A percentile compares a stretch with the other conserved stretches of the same genome.
Conservation (phyloP, 2,888 invertebrate species). For the Entomobrya multifasciata region DNA sequence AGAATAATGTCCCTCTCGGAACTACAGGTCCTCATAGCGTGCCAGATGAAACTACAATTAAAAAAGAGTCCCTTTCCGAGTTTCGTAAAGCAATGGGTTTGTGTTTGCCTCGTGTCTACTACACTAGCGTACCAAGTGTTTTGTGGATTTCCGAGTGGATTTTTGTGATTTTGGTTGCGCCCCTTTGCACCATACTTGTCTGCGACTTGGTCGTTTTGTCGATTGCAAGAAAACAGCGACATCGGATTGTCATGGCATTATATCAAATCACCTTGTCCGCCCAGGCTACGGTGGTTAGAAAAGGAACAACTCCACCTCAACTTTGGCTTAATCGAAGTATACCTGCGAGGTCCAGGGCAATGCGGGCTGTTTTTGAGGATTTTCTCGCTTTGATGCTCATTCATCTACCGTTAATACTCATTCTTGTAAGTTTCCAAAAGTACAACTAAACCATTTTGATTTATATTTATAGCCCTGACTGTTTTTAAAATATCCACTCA, state of each 20-base stretch:
- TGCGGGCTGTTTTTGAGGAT: slow-evolving; percentile 79
- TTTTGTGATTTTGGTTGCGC: slow-evolving; percentile 79
- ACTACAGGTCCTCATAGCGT: too few species aligned
- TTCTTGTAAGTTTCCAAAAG: slow-evolving; percentile 71
- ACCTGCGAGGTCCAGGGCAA: slow-evolving; percentile 79
- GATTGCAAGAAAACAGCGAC: slow-evolving; percentile 87
- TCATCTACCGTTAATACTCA: slow-evolving; percentile 78
- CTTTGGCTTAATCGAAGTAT: slow-evolving; percentile 79
- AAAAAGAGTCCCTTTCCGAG: slow-evolving; percentile 60
- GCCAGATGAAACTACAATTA: too few species aligned
- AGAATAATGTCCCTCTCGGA: background rate
- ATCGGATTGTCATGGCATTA: slow-evolving; percentile 91
- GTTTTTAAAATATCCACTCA: too few species aligned
- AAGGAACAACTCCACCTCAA: slow-evolving; percentile 77
- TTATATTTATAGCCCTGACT: too few species aligned
- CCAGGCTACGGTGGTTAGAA: slow-evolving; percentile 84
- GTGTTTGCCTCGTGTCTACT: slow-evolving; percentile 77
- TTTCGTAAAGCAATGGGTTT: slow-evolving; percentile 75
- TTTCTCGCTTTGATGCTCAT: slow-evolving; percentile 76
- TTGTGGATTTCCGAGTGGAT: slow-evolving; percentile 79
- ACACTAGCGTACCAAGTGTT: slow-evolving; percentile 76
- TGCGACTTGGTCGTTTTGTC: slow-evolving; percentile 81
- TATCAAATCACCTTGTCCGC: slow-evolving; percentile 92
- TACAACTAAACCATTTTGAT: too few species aligned
- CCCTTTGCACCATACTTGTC: slow-evolving; percentile 79